phyloP scores from a whole-genome alignment of 1,140 invertebrate species.

The Aleiodes sp. region DNA sequence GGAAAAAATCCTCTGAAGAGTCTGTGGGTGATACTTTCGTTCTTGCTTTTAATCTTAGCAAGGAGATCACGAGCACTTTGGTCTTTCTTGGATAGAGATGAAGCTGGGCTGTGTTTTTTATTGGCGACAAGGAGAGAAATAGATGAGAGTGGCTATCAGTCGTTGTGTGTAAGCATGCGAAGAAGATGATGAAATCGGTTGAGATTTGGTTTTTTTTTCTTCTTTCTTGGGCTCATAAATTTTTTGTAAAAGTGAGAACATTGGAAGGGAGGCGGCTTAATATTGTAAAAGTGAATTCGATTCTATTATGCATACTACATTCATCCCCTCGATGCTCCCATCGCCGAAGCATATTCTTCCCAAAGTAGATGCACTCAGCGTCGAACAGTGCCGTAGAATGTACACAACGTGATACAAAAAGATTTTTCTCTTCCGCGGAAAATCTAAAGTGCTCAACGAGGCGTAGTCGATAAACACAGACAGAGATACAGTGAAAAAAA shows the following conservation, averaged over 20 bases:
- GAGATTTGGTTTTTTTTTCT: too few species aligned
- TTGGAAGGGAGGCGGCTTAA: too few species aligned
- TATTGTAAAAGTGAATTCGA: conserved; percentile 4
- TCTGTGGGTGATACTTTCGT: conserved; percentile 37
- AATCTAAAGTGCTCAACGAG: conserved; percentile 23
- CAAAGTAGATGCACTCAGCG: conserved; percentile 7
- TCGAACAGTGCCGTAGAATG: neutral
- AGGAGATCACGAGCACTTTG: neutral
- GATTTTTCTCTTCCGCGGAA: neutral
- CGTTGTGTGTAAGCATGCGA: neutral
- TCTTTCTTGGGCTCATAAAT: too few species aligned
- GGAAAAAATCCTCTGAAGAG: conserved; percentile 7
- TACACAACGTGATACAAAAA: neutral
- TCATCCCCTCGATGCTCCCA: neutral
- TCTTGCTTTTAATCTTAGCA: conserved; percentile 40
- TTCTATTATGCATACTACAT: conserved; percentile 7
- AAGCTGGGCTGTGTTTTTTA: neutral
- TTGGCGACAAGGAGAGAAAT: neutral
- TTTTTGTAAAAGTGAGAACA: too few species aligned
- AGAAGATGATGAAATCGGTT: neutral
- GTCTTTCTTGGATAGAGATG: neutral
- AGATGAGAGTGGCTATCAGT: neutral
- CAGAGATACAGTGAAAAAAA: too few species aligned
- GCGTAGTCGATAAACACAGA: conserved; percentile 28
- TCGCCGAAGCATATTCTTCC: neutral